Evolutionary conservation across 2,888 invertebrate genomes (phyloP).

Genomic region (Cantharis rufa): DNA sequence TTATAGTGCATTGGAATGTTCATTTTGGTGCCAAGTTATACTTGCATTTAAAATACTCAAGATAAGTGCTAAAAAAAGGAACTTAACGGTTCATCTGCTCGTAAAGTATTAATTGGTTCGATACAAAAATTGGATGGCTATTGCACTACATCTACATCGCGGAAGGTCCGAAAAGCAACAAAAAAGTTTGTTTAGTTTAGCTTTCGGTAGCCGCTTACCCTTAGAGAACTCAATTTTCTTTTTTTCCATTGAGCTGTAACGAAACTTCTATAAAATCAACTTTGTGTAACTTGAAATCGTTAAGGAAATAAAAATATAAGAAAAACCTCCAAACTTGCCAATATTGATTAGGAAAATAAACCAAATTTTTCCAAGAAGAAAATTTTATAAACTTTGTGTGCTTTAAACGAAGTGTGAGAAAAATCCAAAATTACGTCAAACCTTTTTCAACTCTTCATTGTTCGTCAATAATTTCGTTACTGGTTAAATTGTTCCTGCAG

Average conservation of each 20-base stretch:
- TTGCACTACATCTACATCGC: too few relatives aligned
- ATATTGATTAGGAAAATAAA: not conserved
- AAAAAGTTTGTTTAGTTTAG: not conserved
- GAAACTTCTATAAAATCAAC: not conserved
- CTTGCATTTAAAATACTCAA: not conserved
- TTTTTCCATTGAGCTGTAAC: not conserved
- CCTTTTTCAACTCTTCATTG: not conserved
- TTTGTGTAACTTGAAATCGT: not conserved
- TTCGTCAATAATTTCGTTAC: too few relatives aligned
- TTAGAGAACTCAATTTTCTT: not conserved
- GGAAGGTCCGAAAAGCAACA: not conserved
- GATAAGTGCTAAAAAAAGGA: not conserved
- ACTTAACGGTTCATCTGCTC: not conserved
- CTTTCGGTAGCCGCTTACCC: not conserved
- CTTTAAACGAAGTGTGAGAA: not conserved
- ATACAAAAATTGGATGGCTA: not conserved
- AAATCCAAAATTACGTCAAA: not conserved
- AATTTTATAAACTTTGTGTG: not conserved
- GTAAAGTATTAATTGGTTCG: not conserved
- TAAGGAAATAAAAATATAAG: not conserved
- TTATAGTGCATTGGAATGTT: not conserved
- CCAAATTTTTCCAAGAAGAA: not conserved
- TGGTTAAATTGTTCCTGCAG: too few relatives aligned
- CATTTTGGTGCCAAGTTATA: not conserved
- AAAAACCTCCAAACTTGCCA: not conserved